Conservation (phyloP, 1,140 invertebrate genomes). For the Copidosoma floridanum region DNA sequence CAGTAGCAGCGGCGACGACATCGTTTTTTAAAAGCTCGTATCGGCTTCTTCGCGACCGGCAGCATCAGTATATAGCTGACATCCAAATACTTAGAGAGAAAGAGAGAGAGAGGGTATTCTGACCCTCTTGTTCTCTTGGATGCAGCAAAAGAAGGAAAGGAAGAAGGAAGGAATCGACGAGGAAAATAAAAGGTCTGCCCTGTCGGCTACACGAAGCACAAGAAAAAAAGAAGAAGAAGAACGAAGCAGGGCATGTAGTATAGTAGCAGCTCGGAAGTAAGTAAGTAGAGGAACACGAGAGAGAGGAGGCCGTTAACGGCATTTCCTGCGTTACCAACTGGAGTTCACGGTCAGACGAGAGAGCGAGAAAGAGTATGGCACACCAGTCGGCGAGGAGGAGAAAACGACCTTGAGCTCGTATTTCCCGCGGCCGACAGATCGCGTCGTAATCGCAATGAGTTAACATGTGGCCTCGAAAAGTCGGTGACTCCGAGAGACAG, state of each 20-base stretch:
- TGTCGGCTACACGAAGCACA: too few relatives aligned
- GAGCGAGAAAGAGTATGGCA: not conserved
- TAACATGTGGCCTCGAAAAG: conserved; percentile 55
- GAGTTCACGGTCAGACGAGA: conserved; percentile 36
- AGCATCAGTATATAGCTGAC: too few relatives aligned
- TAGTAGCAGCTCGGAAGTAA: not conserved
- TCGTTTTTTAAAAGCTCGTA: too few relatives aligned
- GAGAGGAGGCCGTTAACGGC: conserved; percentile 10
- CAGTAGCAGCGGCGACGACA: too few relatives aligned
- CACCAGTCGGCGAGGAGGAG: conserved; percentile 17
- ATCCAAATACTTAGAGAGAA: too few relatives aligned
- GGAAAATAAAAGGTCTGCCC: too few relatives aligned
- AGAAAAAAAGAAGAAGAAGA: not conserved
- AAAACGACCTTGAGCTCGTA: conserved; percentile 53
- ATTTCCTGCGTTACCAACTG: conserved; percentile 46
- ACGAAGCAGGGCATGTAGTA: not conserved
- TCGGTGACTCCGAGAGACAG: conserved; percentile 49
- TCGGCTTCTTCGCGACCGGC: too few relatives aligned
- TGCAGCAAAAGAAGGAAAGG: not conserved
- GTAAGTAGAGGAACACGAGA: too few relatives aligned
- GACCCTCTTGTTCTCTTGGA: too few relatives aligned
- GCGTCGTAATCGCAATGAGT: conserved; percentile 52
- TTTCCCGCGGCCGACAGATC: conserved; percentile 54
- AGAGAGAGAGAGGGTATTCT: too few relatives aligned
- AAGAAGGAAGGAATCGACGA: not conserved